Evolutionary conservation across 2,888 invertebrate species (phyloP), one percentile per base, ranked within the genome.

Genomic region (Polydrusus cervinus): DNA sequence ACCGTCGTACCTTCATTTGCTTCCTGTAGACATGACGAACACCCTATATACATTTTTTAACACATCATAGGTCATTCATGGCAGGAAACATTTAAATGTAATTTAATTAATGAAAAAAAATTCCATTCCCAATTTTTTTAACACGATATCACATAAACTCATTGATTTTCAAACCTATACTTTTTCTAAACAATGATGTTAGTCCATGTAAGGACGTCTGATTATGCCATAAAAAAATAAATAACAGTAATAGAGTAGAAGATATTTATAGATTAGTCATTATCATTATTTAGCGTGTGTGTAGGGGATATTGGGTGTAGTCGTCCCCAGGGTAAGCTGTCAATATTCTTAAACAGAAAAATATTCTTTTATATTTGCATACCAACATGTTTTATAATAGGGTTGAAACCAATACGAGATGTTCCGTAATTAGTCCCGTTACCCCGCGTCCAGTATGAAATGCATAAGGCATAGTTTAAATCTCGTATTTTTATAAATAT

Each of bases 211-310:
- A 38, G 57, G 57, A 60, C 38, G 11, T 30, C 11, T 13, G 34
- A 40, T 60, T 38, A 11, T 38, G 30, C 57, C 57, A 60, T 60
- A 60, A 60, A 60, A 60, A 38, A 60, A 30, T 38, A 60, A 38
- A 38, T 60, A 60, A 60, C 57, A 60, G 57, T 60, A 38, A 60
- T 18, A 38, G 38, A 60, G 38, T 60, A 7, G 11, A 38, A 60
- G 14, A 7, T 40, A 60, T 38, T 60, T 60, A 38, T 38, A 18
- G 38, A 40, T 60, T 60, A 18, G 18, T n/a, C n/a, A n/a, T n/a
- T n/a, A n/a, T n/a, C n/a, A n/a, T n/a, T n/a, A 25, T 60, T 60
- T 40, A 38, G 38, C 57, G 57, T 60, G 0, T 47, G 16, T 18
- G 20, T 16, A 25, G 25, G 25, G 25, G 25, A 25, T 25, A 25